phyloP scores from a whole-genome alignment of 2,797 vertebrate genomes.

The Furcifer pardalis region DNA sequence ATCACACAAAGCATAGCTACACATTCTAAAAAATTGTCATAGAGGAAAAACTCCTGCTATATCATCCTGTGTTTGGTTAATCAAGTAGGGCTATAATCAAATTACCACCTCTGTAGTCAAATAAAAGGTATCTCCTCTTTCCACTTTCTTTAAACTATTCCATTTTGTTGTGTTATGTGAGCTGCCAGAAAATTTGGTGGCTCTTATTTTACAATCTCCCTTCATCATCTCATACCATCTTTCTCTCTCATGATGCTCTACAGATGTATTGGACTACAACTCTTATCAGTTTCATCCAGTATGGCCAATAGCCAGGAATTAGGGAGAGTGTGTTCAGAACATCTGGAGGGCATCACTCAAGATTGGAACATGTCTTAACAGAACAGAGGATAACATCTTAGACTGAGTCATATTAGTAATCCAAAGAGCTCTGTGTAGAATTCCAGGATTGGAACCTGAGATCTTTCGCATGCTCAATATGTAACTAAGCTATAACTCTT shows the following conservation, averaged over 20 bases:
- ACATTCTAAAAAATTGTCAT: slow-evolving; percentile 59
- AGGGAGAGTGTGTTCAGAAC: not conserved
- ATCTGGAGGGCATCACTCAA: not conserved
- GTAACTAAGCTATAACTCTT: not conserved
- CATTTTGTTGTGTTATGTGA: not conserved
- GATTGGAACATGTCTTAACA: not conserved
- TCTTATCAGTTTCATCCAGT: not conserved
- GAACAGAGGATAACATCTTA: slow-evolving; percentile 5
- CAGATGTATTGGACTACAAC: not conserved
- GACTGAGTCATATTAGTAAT: not conserved
- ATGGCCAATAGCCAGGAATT: not conserved
- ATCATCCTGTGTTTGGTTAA: slow-evolving; percentile 62
- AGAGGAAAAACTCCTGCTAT: slow-evolving; percentile 55
- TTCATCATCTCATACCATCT: not conserved
- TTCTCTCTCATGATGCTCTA: not conserved
- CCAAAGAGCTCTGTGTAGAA: not conserved
- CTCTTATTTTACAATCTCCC: not conserved
- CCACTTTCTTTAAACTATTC: slow-evolving; percentile 30
- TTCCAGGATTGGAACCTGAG: not conserved
- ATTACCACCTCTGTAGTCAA: slow-evolving; percentile 54
- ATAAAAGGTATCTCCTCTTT: slow-evolving; percentile 54
- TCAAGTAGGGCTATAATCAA: slow-evolving; percentile 58
- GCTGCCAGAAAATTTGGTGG: not conserved
- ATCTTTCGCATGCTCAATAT: not conserved
- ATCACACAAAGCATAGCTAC: slow-evolving; percentile 54